A percentile compares a stretch with the other conserved stretches of the same genome.
Evolutionary conservation across 37 sponge, comb jelly and placozoan genomes (phyloP).

Genomic region (Lycopodina hypogea): DNA sequence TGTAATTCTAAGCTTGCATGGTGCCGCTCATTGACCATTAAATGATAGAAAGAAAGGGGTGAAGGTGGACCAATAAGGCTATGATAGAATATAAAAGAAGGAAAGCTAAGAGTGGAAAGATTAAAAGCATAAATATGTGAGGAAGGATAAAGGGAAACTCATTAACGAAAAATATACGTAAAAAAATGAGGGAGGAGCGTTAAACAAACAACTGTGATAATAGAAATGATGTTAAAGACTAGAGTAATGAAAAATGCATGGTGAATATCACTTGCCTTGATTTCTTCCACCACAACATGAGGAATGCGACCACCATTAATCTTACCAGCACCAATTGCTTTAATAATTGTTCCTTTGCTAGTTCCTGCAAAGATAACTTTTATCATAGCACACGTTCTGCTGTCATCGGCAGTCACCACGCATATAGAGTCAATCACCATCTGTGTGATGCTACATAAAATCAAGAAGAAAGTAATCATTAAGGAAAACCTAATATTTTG

Average conservation of each 20-base stretch:
- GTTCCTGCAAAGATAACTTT: conserved; percentile 41
- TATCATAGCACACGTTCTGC: conserved; percentile 1
- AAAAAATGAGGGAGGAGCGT: too few species aligned
- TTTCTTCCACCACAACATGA: conserved; percentile 5
- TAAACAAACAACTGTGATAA: not conserved
- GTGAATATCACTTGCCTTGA: not conserved
- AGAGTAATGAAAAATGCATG: not conserved
- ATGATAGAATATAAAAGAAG: too few species aligned
- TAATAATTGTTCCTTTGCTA: not conserved
- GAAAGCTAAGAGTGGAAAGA: too few species aligned
- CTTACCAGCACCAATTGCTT: conserved; percentile 2
- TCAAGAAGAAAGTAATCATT: too few species aligned
- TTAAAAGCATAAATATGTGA: too few species aligned
- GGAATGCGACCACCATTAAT: not conserved
- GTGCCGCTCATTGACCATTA: too few species aligned
- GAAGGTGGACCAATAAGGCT: too few species aligned
- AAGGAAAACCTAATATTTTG: too few species aligned
- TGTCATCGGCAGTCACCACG: conserved; percentile 4
- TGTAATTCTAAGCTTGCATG: too few species aligned
- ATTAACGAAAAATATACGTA: too few species aligned
- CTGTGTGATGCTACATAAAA: conserved; percentile 20
- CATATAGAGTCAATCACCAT: conserved; percentile 22
- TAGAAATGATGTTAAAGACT: not conserved
- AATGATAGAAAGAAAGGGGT: too few species aligned
- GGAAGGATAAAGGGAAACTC: too few species aligned